Base-by-base conservation (phyloP, 2,888 invertebrate genomes). In the Ectemnius lituratus region DNA sequence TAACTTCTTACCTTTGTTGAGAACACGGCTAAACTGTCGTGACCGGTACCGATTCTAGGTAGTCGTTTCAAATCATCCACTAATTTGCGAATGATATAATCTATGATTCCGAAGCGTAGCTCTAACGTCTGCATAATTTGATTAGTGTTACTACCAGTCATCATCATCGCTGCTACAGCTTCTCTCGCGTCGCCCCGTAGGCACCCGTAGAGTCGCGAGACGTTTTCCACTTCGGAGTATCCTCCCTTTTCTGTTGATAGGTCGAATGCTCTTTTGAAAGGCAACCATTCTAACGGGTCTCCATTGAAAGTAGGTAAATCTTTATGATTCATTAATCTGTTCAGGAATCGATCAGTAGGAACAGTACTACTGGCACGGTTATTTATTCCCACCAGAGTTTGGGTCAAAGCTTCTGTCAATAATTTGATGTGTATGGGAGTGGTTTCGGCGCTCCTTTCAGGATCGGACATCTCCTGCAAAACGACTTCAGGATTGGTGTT, bases 1-100 rank as follows among this genome's bases (percentile, higher is more conserved):
- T 18, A n/a, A 6, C 57, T 65, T 14, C 27, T 52, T 4, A 65
- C 18, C 13, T 56, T 57, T 0, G 64, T 65, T 2, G 64, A 56
- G 3, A 65, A 57, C 0, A 57, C 56, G 3, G 52, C 52, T 2
- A 65, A 16, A 14, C 28, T 37, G 4, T n/a, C 28, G 0, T 16
- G 8, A 1, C 18, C 57, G 27, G 37, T 16, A 8, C 49, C 49
- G 6, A 63, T 28, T 27, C 16, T 52, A 0, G 63, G 63, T 5
- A 63, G 2, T 2, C 18, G n/a, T 11, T 14, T 62, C n/a, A 62
- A 14, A 6, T 62, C 62, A 5, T 27, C 18, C 14, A 62, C 62
- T 13, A 62, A 47, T 8, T 37, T 62, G 14, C 11, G 13, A 20
- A 46, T 20, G 3, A 62, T 16, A 4, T 14, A 11, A 8, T 49